Conservation (phyloP, 2,888 invertebrate genomes). For the Azorinus chamasolen region DNA sequence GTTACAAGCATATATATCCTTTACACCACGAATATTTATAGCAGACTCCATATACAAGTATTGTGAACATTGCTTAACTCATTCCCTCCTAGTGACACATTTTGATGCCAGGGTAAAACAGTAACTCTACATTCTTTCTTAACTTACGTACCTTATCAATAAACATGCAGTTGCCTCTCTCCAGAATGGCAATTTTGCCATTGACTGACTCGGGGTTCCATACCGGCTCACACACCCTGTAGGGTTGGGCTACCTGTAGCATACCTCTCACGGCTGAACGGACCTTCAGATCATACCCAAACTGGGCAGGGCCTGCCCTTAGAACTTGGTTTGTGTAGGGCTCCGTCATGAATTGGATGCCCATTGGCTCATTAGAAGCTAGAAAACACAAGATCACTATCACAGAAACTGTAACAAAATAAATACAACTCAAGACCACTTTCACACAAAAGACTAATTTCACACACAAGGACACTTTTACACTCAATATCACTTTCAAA, state of each 20-base stretch:
- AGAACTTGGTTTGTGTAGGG: slow-evolving; percentile 88
- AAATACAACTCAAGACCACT: too few species aligned
- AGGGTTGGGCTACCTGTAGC: slow-evolving; percentile 90
- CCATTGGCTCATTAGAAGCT: slow-evolving; percentile 83
- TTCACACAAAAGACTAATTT: too few species aligned
- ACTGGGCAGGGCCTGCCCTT: slow-evolving; percentile 96
- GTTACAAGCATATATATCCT: too few species aligned
- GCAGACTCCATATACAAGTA: too few species aligned
- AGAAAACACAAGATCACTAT: slow-evolving; percentile 24
- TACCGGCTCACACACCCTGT: slow-evolving; percentile 89
- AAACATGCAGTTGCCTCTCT: slow-evolving; percentile 97
- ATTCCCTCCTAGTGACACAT: too few species aligned
- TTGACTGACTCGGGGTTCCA: slow-evolving; percentile 87
- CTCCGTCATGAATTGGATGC: slow-evolving; percentile 88
- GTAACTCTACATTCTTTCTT: too few species aligned
- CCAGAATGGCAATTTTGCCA: slow-evolving; percentile 94
- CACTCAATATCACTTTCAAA: too few species aligned
- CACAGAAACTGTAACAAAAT: too few species aligned
- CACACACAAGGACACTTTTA: too few species aligned
- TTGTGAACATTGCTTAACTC: too few species aligned
- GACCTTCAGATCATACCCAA: slow-evolving; percentile 92
- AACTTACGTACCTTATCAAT: slow-evolving; percentile 94
- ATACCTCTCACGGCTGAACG: slow-evolving; percentile 88
- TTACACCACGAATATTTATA: too few species aligned
- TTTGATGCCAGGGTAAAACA: too few species aligned